Base-by-base conservation (phyloP, 2,888 invertebrate species). In the Sepiola atlantica region DNA sequence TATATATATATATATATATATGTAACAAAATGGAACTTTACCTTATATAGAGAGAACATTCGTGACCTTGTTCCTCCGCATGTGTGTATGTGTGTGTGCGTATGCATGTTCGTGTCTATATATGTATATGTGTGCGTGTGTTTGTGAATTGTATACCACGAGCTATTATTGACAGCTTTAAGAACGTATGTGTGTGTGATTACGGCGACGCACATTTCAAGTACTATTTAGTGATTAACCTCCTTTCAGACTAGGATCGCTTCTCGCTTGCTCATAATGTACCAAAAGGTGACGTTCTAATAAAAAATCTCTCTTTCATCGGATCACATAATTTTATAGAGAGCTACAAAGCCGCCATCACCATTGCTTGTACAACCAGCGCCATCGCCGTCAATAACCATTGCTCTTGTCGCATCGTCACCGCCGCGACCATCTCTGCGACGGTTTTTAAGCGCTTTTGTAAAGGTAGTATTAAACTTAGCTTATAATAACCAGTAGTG, bases 241-340 rank as follows among this genome's bases (percentile, higher is more conserved):
- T 77, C 77, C 77, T 77, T 77, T 77, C n/a, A 77, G 77, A 77
- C 77, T 77, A 32, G 77, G n/a, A 77, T 77, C n/a, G 77, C 77
- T n/a, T 77, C 77, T 77, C 77, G 77, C 77, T n/a, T 77, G n/a
- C n/a, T 77, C n/a, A 77, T 77, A 77, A 77, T 77, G 14, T n/a
- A n/a, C n/a, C 77, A 77, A 77, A 77, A 77, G 77, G 77, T 77
- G n/a, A 77, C 77, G n/a, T 77, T 77, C n/a, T 77, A 77, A 77
- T 77, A 77, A 16, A 77, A 77, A 77, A 77, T 77, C 32, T 4
- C 32, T 77, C 77, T 77, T 77, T 77, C 77, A 77, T 77, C 77
- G 14, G n/a, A n/a, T 77, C 77, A 77, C n/a, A 77, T 32, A 77
- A n/a, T n/a, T 77, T n/a, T 77, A n/a, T 77, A n/a, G 77, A n/a